Evolutionary conservation across 2,888 invertebrate species (phyloP).

Genomic region (Protophormia terraenovae): DNA sequence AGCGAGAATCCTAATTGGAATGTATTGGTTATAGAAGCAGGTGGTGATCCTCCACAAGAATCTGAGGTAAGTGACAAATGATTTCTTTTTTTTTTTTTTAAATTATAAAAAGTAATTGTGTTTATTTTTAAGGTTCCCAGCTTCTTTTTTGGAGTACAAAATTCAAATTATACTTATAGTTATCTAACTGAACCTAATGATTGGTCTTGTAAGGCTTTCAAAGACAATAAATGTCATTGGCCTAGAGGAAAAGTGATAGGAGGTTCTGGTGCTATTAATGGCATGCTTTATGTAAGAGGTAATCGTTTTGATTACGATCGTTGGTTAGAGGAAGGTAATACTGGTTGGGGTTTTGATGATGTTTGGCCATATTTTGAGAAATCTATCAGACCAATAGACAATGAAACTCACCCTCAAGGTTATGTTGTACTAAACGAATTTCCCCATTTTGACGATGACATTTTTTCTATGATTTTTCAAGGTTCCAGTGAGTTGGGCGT

Average conservation of each 20-base stretch:
- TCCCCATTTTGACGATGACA: constrained; percentile 70
- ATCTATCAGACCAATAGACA: constrained; percentile 81
- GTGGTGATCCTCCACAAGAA: constrained; percentile 81
- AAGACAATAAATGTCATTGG: constrained; percentile 81
- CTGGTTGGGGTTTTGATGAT: constrained; percentile 88
- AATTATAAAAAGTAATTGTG: background rate
- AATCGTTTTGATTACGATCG: constrained; percentile 85
- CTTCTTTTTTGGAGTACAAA: constrained; percentile 72
- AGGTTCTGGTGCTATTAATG: constrained; percentile 85
- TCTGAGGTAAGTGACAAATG: constrained; percentile 78
- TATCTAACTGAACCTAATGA: constrained; percentile 75
- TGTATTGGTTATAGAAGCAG: constrained; percentile 82
- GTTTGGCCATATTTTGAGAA: constrained; percentile 91
- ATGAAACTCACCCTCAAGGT: constrained; percentile 72
- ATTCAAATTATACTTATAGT: constrained; percentile 74
- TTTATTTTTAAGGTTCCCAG: constrained; percentile 71
- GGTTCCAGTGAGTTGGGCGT: constrained; percentile 82
- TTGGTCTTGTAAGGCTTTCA: constrained; percentile 71
- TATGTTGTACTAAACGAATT: constrained; percentile 81
- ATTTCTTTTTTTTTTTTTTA: background rate
- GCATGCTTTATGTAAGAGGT: constrained; percentile 86
- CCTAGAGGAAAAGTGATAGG: constrained; percentile 85
- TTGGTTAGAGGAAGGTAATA: constrained; percentile 85
- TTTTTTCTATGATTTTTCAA: constrained; percentile 76
- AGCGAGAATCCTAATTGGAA: constrained; percentile 81